A percentile compares a stretch with the other conserved stretches of the same genome.
phyloP scores from a whole-genome alignment of 2,888 invertebrate genomes.

The Drosophila prolongata region DNA sequence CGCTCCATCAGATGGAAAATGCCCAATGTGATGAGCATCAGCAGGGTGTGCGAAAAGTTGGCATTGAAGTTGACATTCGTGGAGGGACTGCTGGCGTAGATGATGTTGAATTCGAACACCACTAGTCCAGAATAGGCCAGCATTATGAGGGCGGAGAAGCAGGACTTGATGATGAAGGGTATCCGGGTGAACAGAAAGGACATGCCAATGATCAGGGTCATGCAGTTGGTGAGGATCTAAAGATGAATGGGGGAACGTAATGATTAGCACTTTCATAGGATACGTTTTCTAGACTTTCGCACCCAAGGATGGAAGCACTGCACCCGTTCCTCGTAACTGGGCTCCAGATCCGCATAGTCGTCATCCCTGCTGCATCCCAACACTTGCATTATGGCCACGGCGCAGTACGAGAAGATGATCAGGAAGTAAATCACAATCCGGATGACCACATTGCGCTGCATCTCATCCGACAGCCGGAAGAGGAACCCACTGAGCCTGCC shows the following conservation, averaged over 20 bases:
- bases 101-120: constrained; percentile 86
- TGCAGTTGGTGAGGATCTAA: constrained; percentile 86
- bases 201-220: constrained; percentile 86
- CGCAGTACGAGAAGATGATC: constrained; percentile 87
- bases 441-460: constrained; percentile 87
- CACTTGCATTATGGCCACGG: constrained; percentile 82
- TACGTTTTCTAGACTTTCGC: constrained; percentile 15
- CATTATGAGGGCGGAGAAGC: constrained; percentile 88
- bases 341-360: constrained; percentile 20
- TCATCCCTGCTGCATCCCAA: constrained; percentile 56
- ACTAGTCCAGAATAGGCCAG: constrained; percentile 89
- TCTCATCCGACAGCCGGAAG: constrained; percentile 87
- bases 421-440: constrained; percentile 89
- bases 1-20: constrained; percentile 94
- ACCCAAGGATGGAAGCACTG: constrained; percentile 84
- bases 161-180: constrained; percentile 92
- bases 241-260: not conserved
- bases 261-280: too few species aligned
- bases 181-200: constrained; percentile 94
- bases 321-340: constrained; percentile 47
- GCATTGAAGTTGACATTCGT: constrained; percentile 90
- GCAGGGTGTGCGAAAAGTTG: constrained; percentile 89
- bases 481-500: constrained; percentile 86
- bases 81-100: constrained; percentile 87
- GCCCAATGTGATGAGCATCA: constrained; percentile 89